Evolutionary conservation across 2,113 vertebrate species (phyloP).

Genomic region (Neotoma lepida): DNA sequence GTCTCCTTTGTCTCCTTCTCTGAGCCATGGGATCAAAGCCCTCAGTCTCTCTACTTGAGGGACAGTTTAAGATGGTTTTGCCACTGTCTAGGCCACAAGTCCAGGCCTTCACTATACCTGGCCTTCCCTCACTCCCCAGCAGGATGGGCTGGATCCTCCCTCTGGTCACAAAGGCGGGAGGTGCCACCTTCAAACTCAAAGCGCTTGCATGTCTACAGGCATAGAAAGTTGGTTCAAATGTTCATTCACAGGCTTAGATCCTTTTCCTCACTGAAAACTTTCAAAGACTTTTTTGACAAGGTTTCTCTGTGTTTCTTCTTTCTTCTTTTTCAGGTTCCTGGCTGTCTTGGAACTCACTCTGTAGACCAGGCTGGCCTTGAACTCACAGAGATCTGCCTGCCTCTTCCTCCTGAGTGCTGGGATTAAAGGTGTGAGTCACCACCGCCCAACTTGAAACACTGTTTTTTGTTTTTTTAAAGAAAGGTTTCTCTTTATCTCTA

Average conservation of each 20-base stretch:
- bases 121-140: accelerated
- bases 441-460: too few relatives aligned
- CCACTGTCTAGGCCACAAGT: not conserved
- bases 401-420: too few relatives aligned
- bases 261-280: not conserved
- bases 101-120: accelerated
- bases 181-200: accelerated
- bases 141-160: accelerated
- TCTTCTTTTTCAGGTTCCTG: too few relatives aligned
- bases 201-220: accelerated
- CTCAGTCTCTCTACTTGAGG: not conserved
- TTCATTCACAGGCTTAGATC: not conserved
- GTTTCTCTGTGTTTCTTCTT: too few relatives aligned
- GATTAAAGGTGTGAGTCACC: too few relatives aligned
- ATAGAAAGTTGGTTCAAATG: not conserved
- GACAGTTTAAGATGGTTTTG: not conserved
- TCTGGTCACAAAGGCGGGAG: accelerated
- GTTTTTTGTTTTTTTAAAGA: not conserved
- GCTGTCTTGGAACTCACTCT: too few relatives aligned
- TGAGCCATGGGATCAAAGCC: accelerated
- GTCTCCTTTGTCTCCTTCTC: not conserved
- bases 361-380: too few relatives aligned
- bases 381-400: too few relatives aligned
- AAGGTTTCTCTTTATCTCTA: not conserved
- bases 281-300: not conserved